Percentiles rank a stretch among this genome's conserved stretches.
phyloP scores from a whole-genome alignment of 1,140 invertebrate species.

The Eumaeus atala region DNA sequence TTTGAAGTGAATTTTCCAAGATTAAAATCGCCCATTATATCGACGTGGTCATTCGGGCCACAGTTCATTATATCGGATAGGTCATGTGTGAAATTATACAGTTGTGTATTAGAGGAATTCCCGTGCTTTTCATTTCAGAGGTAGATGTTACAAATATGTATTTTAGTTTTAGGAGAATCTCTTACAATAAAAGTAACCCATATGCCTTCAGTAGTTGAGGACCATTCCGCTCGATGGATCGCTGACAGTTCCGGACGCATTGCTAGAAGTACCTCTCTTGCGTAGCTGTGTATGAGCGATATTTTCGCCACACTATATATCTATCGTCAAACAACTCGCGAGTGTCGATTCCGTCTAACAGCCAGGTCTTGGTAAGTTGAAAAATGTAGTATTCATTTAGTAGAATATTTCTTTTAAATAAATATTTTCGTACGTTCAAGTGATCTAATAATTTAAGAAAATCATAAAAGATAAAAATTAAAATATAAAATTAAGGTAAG shows the following conservation, averaged over 20 bases:
- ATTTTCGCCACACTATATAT: no score
- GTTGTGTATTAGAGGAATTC: slow-evolving; percentile 7
- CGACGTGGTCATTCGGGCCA: background rate
- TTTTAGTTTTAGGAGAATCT: background rate
- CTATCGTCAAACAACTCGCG: slow-evolving; percentile 24
- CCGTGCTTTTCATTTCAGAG: slow-evolving; percentile 18
- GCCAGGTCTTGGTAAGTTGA: slow-evolving; percentile 26
- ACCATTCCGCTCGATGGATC: background rate
- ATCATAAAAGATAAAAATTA: no score
- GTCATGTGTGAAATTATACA: background rate
- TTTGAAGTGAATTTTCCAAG: background rate
- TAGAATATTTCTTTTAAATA: no score
- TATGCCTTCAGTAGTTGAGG: slow-evolving; percentile 12
- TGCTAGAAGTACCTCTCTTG: slow-evolving; percentile 18
- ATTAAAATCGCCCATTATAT: slow-evolving; percentile 12
- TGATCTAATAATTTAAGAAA: no score
- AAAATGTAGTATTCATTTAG: no score
- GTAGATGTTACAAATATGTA: slow-evolving; percentile 19
- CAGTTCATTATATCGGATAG: background rate
- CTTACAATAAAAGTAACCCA: slow-evolving; percentile 18
- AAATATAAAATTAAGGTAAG: no score
- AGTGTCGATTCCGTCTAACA: slow-evolving; percentile 17
- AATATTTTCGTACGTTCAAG: no score
- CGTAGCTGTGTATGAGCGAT: no score
- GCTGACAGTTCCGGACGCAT: background rate